Evolutionary conservation across 2,888 invertebrate species (phyloP).

Genomic region (Leucophora obtusa): DNA sequence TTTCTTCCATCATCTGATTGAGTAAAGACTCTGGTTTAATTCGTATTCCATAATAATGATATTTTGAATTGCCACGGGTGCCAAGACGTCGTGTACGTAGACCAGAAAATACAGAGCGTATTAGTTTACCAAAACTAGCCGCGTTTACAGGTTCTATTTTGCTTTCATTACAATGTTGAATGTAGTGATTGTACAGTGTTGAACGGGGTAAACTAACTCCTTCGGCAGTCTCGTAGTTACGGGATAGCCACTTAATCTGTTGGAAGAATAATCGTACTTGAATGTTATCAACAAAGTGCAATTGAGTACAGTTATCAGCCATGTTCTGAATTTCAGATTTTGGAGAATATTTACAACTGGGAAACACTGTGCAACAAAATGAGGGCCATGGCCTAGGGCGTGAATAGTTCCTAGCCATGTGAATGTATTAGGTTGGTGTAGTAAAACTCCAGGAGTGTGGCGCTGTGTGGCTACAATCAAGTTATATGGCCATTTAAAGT

Average conservation of each 20-base stretch:
- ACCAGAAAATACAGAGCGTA: slow-evolving; percentile 98
- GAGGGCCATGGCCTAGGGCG: no score
- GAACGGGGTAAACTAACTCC: slow-evolving; percentile 94
- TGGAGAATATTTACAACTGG: background rate
- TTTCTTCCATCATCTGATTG: slow-evolving; percentile 81
- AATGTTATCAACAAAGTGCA: no score
- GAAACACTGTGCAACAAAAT: no score
- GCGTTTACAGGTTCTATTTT: slow-evolving; percentile 99
- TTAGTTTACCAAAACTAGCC: slow-evolving; percentile 99
- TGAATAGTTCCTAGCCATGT: no score
- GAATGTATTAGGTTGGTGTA: no score
- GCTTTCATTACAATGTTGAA: slow-evolving; percentile 94
- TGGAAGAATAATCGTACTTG: background rate
- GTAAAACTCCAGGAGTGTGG: no score
- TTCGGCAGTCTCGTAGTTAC: slow-evolving; percentile 99
- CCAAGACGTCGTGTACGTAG: slow-evolving; percentile 95
- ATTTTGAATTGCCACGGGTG: slow-evolving; percentile 98
- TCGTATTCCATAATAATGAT: slow-evolving; percentile 99
- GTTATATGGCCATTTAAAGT: no score
- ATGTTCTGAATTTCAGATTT: no score
- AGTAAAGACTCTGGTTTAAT: slow-evolving; percentile 92
- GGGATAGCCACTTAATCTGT: slow-evolving; percentile 95
- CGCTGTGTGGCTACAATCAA: no score
- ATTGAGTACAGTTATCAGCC: no score
- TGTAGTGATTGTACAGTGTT: slow-evolving; percentile 97